Evolutionary conservation across 2,888 invertebrate species (phyloP).

Genomic region (Melieria picta): DNA sequence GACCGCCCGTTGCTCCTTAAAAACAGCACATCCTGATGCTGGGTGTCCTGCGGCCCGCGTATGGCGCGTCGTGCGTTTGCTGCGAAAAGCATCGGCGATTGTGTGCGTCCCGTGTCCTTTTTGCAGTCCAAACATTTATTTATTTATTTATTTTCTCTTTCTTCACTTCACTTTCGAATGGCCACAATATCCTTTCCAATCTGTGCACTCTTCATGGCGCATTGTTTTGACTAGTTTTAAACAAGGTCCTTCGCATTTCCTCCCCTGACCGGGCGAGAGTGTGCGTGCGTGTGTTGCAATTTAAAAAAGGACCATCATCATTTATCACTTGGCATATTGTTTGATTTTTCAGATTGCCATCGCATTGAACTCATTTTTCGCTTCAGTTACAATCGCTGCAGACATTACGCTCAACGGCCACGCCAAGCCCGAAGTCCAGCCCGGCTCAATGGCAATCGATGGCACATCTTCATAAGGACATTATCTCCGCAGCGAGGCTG

Average conservation of each 20-base stretch:
- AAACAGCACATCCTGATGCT: conserved; percentile 54
- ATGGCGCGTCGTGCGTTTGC: conserved; percentile 1
- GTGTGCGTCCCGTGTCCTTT: conserved; percentile 42
- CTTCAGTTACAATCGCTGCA: conserved; percentile 49
- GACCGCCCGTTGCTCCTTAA: conserved; percentile 58
- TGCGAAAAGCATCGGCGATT: not conserved
- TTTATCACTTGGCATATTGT: conserved; percentile 65
- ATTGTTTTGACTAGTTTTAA: not conserved
- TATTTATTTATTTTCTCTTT: conserved; percentile 45
- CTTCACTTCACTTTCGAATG: conserved; percentile 47
- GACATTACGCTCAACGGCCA: not conserved
- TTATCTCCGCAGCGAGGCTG: not conserved
- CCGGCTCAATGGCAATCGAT: not conserved
- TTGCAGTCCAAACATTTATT: conserved; percentile 30
- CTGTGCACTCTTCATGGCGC: conserved; percentile 11
- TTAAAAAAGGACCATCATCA: conserved; percentile 57
- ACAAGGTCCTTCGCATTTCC: not conserved
- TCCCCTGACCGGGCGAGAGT: conserved; percentile 36
- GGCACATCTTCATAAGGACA: conserved; percentile 45
- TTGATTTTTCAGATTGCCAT: conserved; percentile 58
- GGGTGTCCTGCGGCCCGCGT: conserved; percentile 12
- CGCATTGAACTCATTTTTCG: conserved; percentile 60
- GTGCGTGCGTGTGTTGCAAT: conserved; percentile 19
- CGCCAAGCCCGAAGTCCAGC: not conserved
- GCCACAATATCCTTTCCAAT: conserved; percentile 57